Conservation (phyloP, 2,113 vertebrate species). For the Mustela lutreola region DNA sequence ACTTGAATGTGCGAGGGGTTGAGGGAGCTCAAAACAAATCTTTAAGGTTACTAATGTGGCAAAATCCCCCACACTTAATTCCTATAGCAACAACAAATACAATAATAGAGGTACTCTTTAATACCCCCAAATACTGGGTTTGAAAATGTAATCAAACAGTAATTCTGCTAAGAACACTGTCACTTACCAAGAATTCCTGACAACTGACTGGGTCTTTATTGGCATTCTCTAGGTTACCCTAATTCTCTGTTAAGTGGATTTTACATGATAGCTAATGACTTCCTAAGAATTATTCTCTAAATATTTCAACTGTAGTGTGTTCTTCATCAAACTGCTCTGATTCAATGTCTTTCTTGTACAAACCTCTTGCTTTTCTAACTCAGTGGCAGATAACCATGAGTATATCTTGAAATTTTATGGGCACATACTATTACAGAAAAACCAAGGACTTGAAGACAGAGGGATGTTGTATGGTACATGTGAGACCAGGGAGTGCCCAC, state of each 20-base stretch:
- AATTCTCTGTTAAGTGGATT: background rate
- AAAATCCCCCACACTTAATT: background rate
- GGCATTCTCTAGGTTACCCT: background rate
- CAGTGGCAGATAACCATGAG: background rate
- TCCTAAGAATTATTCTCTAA: background rate
- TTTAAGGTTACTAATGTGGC: background rate
- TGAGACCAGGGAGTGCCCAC: background rate
- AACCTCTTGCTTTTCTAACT: background rate
- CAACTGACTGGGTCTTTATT: background rate
- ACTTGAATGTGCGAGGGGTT: background rate
- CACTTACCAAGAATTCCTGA: background rate
- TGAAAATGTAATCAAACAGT: background rate
- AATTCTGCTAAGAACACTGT: background rate
- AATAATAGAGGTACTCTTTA: background rate
- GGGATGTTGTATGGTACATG: fast-evolving
- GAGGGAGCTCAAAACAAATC: background rate
- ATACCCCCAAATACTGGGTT: background rate
- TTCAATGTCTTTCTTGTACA: background rate
- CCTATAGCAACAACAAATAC: background rate
- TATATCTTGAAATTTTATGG: background rate
- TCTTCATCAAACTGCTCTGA: background rate
- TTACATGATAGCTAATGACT: background rate
- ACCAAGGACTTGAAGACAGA: background rate
- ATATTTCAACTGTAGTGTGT: background rate
- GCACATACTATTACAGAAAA: background rate